A percentile compares a stretch with the other conserved stretches of the same genome.
These are phyloP conservation scores for Chloroclysta siterata DNA, from an alignment of 2,888 invertebrate species.

Conservation along the genomic window DNA sequence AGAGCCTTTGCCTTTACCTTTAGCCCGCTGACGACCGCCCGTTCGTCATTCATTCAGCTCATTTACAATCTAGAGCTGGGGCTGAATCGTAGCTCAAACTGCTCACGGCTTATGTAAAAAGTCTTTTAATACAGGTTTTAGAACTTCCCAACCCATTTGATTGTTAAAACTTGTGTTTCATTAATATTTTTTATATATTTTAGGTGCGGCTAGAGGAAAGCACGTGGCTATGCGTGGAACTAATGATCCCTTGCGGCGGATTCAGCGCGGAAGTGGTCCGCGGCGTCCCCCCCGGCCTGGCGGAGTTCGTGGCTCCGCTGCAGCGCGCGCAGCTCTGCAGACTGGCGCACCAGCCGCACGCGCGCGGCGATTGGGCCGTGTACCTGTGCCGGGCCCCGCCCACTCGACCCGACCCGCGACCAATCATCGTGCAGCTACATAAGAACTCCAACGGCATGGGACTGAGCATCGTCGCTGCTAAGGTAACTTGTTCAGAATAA, in stretches of 20 bases:
- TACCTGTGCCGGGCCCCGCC: conserved; percentile 91
- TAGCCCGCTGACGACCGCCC: too few relatives aligned
- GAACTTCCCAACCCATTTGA: too few relatives aligned
- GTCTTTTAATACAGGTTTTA: too few relatives aligned
- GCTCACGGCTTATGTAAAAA: too few relatives aligned
- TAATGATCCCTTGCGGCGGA: conserved; percentile 98
- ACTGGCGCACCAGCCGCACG: conserved; percentile 95
- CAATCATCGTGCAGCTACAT: conserved; percentile 94
- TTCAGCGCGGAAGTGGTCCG: conserved; percentile 98
- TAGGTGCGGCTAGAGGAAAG: conserved; percentile 96
- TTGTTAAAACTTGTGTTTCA: too few relatives aligned
- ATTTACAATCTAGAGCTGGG: too few relatives aligned
- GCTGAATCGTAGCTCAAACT: too few relatives aligned
- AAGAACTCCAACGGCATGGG: conserved; percentile 99
- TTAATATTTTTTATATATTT: too few relatives aligned
- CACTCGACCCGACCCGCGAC: conserved; percentile 81
- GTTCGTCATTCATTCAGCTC: too few relatives aligned
- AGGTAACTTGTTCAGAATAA: too few relatives aligned
- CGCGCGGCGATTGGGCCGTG: conserved; percentile 97
- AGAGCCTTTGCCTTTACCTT: too few relatives aligned
- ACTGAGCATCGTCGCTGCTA: conserved; percentile 98
- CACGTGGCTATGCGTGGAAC: conserved; percentile 93
- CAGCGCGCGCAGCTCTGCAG: conserved; percentile 95
- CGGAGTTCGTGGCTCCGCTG: conserved; percentile 93
- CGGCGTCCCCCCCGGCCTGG: conserved; percentile 96